phyloP scores from a whole-genome alignment of 1,140 invertebrate species.

The Teleopsis dalmanni region DNA sequence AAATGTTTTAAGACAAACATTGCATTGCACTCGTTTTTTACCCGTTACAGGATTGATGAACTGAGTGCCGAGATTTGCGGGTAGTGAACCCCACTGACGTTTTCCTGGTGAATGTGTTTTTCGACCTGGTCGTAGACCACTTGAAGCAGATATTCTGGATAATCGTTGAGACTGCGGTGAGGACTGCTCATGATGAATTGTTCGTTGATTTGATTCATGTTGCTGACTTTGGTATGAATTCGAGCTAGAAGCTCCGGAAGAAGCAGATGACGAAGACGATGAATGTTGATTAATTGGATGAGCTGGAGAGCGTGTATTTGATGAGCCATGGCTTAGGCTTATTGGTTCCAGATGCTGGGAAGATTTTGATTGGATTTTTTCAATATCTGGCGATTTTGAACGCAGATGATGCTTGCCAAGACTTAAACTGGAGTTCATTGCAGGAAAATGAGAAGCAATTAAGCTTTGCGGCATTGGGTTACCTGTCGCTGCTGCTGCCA shows the following conservation, averaged over 20 bases:
- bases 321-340: background rate
- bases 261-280: constrained; percentile 4
- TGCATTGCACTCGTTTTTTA: constrained; percentile 96
- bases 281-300: constrained; percentile 4
- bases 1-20: constrained; percentile 97
- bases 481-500: constrained; percentile 44
- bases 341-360: constrained; percentile 2
- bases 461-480: constrained; percentile 44
- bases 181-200: constrained; percentile 8
- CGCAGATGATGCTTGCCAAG: constrained; percentile 9
- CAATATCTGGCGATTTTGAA: constrained; percentile 12
- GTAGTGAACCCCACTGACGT: constrained; percentile 80
- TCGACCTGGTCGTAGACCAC: constrained; percentile 43
- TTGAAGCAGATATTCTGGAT: constrained; percentile 17
- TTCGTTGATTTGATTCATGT: constrained; percentile 5
- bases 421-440: constrained; percentile 6
- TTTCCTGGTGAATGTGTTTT: constrained; percentile 85
- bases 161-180: constrained; percentile 14
- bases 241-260: background rate
- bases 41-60: constrained; percentile 87
- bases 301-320: background rate
- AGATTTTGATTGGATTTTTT: constrained; percentile 5
- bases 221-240: constrained; percentile 16
- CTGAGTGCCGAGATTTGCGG: constrained; percentile 78
- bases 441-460: constrained; percentile 44